Evolutionary conservation across 2,888 invertebrate species (phyloP).

Genomic region (Lasioglossum vierecki): DNA sequence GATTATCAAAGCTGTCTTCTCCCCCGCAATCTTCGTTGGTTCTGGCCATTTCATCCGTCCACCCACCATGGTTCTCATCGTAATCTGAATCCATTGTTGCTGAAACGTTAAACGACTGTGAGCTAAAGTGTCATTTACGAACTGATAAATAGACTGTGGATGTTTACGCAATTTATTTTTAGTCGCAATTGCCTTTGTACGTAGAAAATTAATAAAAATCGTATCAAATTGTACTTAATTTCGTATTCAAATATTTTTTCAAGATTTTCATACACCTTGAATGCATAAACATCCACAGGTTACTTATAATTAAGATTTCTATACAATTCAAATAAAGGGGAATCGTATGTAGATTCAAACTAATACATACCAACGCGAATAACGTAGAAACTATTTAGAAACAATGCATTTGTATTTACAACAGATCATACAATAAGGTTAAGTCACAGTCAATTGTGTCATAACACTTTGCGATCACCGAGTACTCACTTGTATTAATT

Average conservation of each 20-base stretch:
- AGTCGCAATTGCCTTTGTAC: too few species aligned
- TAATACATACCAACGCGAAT: background rate
- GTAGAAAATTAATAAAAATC: too few species aligned
- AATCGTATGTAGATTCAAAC: background rate
- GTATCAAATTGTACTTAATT: too few species aligned
- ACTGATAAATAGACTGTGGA: background rate
- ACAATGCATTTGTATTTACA: background rate
- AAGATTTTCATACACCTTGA: too few species aligned
- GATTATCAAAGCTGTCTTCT: slow-evolving; percentile 92
- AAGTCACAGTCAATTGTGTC: background rate
- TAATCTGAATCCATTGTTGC: slow-evolving; percentile 78
- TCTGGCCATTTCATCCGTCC: slow-evolving; percentile 81
- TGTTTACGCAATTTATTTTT: too few species aligned
- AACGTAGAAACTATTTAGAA: background rate
- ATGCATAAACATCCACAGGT: too few species aligned
- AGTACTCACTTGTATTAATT: background rate
- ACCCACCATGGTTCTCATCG: slow-evolving; percentile 80
- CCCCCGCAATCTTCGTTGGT: slow-evolving; percentile 85
- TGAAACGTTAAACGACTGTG: background rate
- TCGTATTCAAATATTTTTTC: too few species aligned
- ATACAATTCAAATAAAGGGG: background rate
- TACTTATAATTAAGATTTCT: background rate
- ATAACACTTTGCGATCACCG: background rate
- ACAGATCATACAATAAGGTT: slow-evolving; percentile 9
- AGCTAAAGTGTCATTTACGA: background rate